phyloP scores from a whole-genome alignment of 2,113 vertebrate genomes.

The Ctenomys sociabilis region DNA sequence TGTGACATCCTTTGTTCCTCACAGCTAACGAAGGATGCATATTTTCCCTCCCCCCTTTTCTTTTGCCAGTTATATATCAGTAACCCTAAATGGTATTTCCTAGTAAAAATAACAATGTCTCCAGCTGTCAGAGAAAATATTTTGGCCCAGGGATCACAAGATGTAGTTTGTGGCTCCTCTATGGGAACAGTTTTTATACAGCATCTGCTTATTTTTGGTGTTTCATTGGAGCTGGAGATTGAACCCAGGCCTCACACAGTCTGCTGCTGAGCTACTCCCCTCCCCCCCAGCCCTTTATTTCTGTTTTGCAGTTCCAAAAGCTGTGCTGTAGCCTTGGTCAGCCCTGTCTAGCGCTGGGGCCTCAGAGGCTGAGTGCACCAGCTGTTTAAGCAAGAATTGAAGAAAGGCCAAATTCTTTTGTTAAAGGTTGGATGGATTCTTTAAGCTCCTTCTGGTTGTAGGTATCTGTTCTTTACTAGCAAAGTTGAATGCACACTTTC shows the following conservation, averaged over 20 bases:
- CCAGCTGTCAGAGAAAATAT: neutral
- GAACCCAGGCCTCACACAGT: neutral
- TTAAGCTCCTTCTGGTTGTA: neutral
- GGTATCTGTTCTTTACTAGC: neutral
- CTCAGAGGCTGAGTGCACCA: neutral
- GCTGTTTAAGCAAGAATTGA: neutral
- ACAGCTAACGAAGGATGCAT: neutral
- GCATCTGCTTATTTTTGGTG: neutral
- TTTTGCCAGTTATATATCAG: neutral
- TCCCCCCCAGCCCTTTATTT: too few relatives aligned
- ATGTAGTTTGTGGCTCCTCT: neutral
- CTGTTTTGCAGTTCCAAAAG: neutral
- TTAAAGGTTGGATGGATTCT: neutral
- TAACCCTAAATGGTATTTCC: neutral
- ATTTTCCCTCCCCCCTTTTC: neutral
- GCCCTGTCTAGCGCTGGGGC: neutral
- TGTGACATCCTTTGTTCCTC: neutral
- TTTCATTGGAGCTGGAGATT: neutral
- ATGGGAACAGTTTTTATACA: neutral
- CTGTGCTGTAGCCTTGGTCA: neutral
- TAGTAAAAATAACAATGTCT: neutral
- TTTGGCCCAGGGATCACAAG: neutral
- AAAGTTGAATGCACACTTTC: neutral
- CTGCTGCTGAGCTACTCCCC: neutral
- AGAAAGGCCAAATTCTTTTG: neutral